Conservation (phyloP, 2,888 invertebrate species). For the Nymphalis c-album region DNA sequence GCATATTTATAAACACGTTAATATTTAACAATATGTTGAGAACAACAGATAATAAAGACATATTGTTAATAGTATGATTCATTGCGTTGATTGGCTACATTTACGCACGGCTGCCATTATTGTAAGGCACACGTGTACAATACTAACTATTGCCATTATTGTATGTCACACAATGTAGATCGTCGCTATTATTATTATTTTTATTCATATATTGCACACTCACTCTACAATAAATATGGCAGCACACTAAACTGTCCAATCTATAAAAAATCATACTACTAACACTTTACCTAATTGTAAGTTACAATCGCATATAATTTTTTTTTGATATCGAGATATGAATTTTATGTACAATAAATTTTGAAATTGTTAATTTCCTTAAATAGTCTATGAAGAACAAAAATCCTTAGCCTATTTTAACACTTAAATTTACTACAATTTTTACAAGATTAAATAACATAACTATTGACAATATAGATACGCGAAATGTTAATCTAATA, state of each 20-base stretch:
- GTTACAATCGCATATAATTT: background rate
- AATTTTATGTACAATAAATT: conserved; percentile 33
- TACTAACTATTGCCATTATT: background rate
- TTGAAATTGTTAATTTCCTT: conserved; percentile 20
- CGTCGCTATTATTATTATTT: no score
- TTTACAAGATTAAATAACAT: conserved; percentile 37
- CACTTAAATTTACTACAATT: conserved; percentile 33
- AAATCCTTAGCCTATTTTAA: conserved; percentile 39
- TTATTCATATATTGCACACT: no score
- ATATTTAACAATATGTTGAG: conserved; percentile 8
- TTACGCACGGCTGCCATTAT: background rate
- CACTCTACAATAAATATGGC: no score
- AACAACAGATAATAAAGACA: background rate
- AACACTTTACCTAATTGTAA: background rate
- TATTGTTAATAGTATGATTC: conserved; percentile 9
- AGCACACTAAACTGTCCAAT: background rate
- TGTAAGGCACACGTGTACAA: background rate
- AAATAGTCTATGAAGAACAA: conserved; percentile 24
- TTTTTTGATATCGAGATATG: conserved; percentile 9
- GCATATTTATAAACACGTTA: conserved; percentile 6
- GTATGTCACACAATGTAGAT: no score
- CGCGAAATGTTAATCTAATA: conserved; percentile 69
- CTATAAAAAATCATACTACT: background rate
- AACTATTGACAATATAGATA: conserved; percentile 48
- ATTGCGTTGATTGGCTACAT: background rate